Base-by-base conservation (phyloP, 2,888 invertebrate species). In the Junonia oenone region DNA sequence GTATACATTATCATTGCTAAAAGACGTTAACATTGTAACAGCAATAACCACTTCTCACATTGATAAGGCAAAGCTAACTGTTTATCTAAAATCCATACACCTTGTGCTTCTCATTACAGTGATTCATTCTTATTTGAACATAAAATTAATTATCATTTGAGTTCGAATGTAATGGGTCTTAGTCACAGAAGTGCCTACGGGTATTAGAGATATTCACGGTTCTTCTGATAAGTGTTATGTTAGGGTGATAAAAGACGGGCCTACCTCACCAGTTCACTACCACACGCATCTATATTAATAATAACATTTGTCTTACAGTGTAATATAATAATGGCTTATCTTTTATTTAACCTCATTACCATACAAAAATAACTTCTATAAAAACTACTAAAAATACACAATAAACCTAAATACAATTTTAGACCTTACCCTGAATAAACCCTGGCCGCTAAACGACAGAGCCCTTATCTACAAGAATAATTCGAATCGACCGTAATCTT, bases 401-500 rank as follows among this genome's bases (percentile, higher is more conserved):
- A 38, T 17, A 11, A 11, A 19, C 17, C 1, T 15, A 22, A 31
- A 53, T 19, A 31, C 6, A 13, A 43, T 19, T 15, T 43, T 13
- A 33, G 43, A 33, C 31, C 6, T n/a, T 14, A 40, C 15, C 49
- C 19, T 19, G 38, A 19, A 31, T 47, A 26, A 56, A 49, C 35
- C 52, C 43, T 53, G 56, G 49, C 56, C 37, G 49, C 50, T 45
- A 47, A 57, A 61, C 55, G 58, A 55, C 55, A 50, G 14, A 17
- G 29, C 26, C 13, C 52, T 58, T 58, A 61, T 61, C 61, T 58
- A 11, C 22, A 35, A 33, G 15, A 53, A 61, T 61, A 61, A 58
- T 51, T 56, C 27, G 55, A 38, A 45, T 54, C 45, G 51, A 45
- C 38, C 53, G 48, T 46, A 57, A 48, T 59, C 57, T 47, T 33